Evolutionary conservation across 1,140 invertebrate genomes (phyloP).

Genomic region (Diachasma alloeum): DNA sequence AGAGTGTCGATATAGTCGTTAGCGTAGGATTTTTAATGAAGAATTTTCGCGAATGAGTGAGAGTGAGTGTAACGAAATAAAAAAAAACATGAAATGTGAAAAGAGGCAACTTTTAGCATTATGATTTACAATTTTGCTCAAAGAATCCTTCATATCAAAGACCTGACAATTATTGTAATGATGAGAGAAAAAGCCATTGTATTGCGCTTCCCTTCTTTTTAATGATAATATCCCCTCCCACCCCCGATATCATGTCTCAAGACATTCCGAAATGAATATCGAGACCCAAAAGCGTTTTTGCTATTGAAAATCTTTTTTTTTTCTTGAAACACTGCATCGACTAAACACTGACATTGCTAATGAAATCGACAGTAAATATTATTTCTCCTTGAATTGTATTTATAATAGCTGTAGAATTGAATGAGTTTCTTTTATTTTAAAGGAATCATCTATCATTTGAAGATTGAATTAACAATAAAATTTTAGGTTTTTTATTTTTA

Average conservation of each 20-base stretch:
- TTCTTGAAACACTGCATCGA: neutral
- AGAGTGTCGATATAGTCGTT: constrained; percentile 10
- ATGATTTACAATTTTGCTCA: constrained; percentile 31
- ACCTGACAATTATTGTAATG: neutral
- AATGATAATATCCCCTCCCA: neutral
- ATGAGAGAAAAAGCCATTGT: neutral
- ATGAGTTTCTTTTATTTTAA: neutral
- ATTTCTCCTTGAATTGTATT: neutral
- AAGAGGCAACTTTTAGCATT: constrained; percentile 2
- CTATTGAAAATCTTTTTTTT: neutral
- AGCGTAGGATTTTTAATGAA: constrained; percentile 8
- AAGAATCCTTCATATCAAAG: constrained; percentile 34
- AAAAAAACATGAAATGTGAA: neutral
- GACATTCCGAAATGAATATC: neutral
- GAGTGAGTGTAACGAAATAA: neutral
- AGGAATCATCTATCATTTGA: neutral
- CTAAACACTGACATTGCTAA: neutral
- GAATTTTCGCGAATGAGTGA: neutral
- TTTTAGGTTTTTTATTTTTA: neutral
- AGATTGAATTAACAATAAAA: neutral
- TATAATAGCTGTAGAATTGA: neutral
- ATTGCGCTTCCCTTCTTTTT: neutral
- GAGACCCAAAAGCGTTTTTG: neutral
- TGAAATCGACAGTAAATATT: neutral
- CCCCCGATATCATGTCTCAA: neutral